A percentile compares a stretch with the other conserved stretches of the same genome.
Conservation (phyloP, 2,797 vertebrate genomes). For the Crax fasciolata region DNA sequence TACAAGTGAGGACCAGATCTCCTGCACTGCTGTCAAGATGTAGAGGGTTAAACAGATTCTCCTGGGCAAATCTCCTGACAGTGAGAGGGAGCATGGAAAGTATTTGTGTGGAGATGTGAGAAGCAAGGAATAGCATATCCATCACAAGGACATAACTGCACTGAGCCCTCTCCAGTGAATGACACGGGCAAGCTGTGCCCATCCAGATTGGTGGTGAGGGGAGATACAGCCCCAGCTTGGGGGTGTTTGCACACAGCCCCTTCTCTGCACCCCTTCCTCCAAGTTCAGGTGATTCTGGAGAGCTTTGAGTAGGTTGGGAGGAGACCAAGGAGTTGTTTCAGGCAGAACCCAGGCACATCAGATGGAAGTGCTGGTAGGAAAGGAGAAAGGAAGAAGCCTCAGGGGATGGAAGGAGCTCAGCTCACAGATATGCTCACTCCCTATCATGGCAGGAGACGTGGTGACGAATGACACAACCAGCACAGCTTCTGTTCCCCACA, state of each 20-base stretch:
- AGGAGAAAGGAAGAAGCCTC: background rate
- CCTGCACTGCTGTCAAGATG: background rate
- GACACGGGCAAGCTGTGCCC: background rate
- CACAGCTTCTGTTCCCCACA: background rate
- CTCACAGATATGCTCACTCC: background rate
- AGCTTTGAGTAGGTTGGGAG: background rate
- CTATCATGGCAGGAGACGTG: fast-evolving
- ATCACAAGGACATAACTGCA: too few species aligned
- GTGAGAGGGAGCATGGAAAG: background rate
- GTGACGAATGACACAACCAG: background rate
- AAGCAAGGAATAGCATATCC: background rate
- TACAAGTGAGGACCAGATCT: background rate
- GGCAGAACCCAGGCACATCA: background rate
- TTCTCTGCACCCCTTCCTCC: background rate
- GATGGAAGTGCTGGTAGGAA: background rate
- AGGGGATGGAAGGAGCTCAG: background rate
- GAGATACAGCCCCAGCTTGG: background rate
- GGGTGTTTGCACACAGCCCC: background rate
- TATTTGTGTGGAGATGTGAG: background rate
- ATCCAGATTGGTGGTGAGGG: background rate
- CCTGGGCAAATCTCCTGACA: background rate
- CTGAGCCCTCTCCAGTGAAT: background rate
- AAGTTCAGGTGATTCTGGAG: background rate
- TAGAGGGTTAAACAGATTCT: background rate
- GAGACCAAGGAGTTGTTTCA: background rate